Conservation (phyloP, 2,888 invertebrate genomes). For the Stenchaetothrips biformis region DNA sequence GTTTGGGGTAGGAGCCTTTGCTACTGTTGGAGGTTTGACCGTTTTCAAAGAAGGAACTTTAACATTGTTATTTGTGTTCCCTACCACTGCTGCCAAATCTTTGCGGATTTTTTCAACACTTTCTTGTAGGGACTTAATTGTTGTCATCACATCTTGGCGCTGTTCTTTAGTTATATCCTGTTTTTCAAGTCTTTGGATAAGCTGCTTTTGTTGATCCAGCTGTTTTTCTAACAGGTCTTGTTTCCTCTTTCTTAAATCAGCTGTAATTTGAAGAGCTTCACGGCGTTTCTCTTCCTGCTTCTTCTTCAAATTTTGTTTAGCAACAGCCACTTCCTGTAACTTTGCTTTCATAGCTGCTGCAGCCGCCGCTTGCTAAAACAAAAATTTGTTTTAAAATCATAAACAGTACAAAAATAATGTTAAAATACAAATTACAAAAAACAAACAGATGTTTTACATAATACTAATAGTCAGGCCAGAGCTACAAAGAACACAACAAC, state of each 20-base stretch:
- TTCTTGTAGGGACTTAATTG: slow-evolving; percentile 76
- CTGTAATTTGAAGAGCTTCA: slow-evolving; percentile 69
- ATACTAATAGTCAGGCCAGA: too few species aligned
- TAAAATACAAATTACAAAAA: background rate
- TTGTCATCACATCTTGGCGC: slow-evolving; percentile 66
- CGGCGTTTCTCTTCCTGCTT: slow-evolving; percentile 65
- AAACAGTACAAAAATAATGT: slow-evolving; percentile 21
- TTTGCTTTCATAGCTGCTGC: slow-evolving; percentile 49
- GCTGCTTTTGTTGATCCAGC: slow-evolving; percentile 76
- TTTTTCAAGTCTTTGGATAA: slow-evolving; percentile 77
- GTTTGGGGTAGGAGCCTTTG: slow-evolving; percentile 31
- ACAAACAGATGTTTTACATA: too few species aligned
- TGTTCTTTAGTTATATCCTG: slow-evolving; percentile 68
- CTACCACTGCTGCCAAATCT: slow-evolving; percentile 53
- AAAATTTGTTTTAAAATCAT: background rate
- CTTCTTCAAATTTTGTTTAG: slow-evolving; percentile 64
- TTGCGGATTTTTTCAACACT: slow-evolving; percentile 74
- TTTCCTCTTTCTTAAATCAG: slow-evolving; percentile 77
- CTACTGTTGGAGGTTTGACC: slow-evolving; percentile 33
- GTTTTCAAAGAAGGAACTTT: slow-evolving; percentile 38
- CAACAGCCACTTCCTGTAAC: slow-evolving; percentile 50
- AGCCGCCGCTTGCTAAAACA: slow-evolving; percentile 32
- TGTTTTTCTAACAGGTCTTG: slow-evolving; percentile 84
- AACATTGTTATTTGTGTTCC: slow-evolving; percentile 33
- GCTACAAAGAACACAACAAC: too few species aligned